Percentiles rank a stretch among this genome's conserved stretches.
phyloP scores from a whole-genome alignment of 1,140 invertebrate genomes.

The Zophobas morio region DNA sequence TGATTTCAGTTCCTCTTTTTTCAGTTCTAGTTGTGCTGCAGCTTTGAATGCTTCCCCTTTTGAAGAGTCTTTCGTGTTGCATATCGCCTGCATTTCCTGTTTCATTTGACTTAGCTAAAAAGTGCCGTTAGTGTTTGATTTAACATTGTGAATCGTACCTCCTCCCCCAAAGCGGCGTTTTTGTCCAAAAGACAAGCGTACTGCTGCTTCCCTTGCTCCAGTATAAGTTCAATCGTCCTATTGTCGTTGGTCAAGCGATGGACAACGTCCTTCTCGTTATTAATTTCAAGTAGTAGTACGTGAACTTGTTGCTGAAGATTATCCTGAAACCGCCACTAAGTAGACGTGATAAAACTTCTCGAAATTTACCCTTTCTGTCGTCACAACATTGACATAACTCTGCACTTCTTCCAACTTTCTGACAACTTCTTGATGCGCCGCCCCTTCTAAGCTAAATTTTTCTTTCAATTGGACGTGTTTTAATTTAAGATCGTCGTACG shows the following conservation, averaged over 20 bases:
- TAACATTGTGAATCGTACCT: slow-evolving; percentile 4
- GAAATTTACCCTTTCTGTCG: slow-evolving; percentile 47
- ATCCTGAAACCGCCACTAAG: slow-evolving; percentile 16
- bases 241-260: slow-evolving; percentile 26
- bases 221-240: slow-evolving; percentile 14
- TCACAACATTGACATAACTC: slow-evolving; percentile 17
- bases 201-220: slow-evolving; percentile 35
- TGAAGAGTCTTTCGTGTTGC: neutral
- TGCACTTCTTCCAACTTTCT: slow-evolving; percentile 42
- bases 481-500: slow-evolving; percentile 53
- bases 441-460: slow-evolving; percentile 49
- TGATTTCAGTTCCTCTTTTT: neutral
- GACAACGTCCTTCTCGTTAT: slow-evolving; percentile 42
- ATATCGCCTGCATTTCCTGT: neutral
- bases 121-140: neutral
- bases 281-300: slow-evolving; percentile 39
- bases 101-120: slow-evolving; percentile 17
- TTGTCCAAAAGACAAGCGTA: slow-evolving; percentile 22
- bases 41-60: neutral
- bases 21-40: neutral
- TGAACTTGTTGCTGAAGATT: slow-evolving; percentile 48
- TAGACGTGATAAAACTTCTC: neutral
- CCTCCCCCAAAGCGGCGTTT: slow-evolving; percentile 24
- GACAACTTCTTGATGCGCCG: slow-evolving; percentile 40
- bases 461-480: slow-evolving; percentile 54